Evolutionary conservation across 2,888 invertebrate genomes (phyloP), one percentile per base, ranked within the genome.

Genomic region (Heteromyza rotundicornis): DNA sequence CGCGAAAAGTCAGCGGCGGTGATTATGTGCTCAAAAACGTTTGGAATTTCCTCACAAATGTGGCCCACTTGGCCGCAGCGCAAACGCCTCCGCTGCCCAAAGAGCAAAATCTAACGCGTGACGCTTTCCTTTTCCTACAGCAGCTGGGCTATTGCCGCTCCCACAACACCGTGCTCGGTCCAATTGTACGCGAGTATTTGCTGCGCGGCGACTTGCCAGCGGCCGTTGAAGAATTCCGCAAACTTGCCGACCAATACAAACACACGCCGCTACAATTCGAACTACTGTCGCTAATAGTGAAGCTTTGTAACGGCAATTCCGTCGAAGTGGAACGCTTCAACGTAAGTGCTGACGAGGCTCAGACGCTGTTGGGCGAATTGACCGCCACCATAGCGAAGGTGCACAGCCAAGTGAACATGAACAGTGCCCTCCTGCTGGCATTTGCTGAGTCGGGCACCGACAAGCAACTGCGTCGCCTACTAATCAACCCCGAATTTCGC

Each of bases 231-330:
- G 86, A 86, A 62, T 90, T 87, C 70, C 75, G 79, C 17, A 73
- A 82, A 1, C 76, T 87, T 57, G 84, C 86, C 0, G 74, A 81
- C 1, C 83, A 84, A 49, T 87, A 88, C 73, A 86, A 84, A 57
- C 87, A 86, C 67, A 88, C 89, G 0, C 91, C 91, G 0, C 75
- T 89, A 10, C 88, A 89, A 71, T 86, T 89, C 67, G 90, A 90
- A 78, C 66, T 91, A 1, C 72, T 90, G 2, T 78, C 78, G n/a
- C 71, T 78, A 56, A 64, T 86, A 40, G 75, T 85, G 40, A 78
- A 80, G 47, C 53, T 82, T 1, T 74, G 77, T 59, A 83, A 82
- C 57, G 69, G 65, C 2, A 58, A 74, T 24, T 62, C 64, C 2
- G 60, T 68, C 12, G 63, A 72, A 1, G 22, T 68, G 8, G 64